Base-by-base conservation (phyloP, 2,888 invertebrate genomes). In the Leptothorax acervorum region DNA sequence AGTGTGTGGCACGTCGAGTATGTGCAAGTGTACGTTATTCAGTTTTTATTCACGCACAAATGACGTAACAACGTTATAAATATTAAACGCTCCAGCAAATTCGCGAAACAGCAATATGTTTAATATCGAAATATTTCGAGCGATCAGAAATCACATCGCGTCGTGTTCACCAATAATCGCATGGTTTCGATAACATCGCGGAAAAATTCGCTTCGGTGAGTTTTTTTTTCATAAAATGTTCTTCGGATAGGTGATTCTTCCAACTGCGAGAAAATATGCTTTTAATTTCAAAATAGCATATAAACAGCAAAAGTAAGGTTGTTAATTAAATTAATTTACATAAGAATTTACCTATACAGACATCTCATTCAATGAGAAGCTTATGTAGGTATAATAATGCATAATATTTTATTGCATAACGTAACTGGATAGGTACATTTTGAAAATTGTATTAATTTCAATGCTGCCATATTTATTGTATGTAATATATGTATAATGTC, bases 121-220 rank as follows among this genome's bases (percentile, higher is more conserved):
- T 79, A 60, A 79, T 79, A 79, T 79, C 79, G 57, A 60, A 79
- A 79, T 70, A 60, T 79, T 65, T 79, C 73, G 35, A 57, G 18
- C 45, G 71, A 48, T 79, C 79, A 60, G 12, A 79, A 79, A 79
- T 79, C 71, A 71, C 79, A 23, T 79, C 57, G 48, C 42, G 60
- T 60, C 48, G 71, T 60, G 60, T 18, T 31, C 60, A 28, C 8
- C 39, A 23, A 76, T 76, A 76, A 48, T 60, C 71, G 45, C 12
- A 42, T 35, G 45, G 66, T 31, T 45, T 57, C 31, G 18, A 15
- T 35, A 79, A 60, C 31, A 42, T 23, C 31, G 70, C 23, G 57
- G 35, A 79, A 71, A 60, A 71, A 70, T 48, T 79, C 35, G 73
- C 71, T 39, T n/a, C 60, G 39, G 2, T 28, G 18, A 28, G 3